These are phyloP conservation scores for Agapornis canus DNA, from an alignment of 2,797 vertebrate genomes.

Conservation along the genomic window DNA sequence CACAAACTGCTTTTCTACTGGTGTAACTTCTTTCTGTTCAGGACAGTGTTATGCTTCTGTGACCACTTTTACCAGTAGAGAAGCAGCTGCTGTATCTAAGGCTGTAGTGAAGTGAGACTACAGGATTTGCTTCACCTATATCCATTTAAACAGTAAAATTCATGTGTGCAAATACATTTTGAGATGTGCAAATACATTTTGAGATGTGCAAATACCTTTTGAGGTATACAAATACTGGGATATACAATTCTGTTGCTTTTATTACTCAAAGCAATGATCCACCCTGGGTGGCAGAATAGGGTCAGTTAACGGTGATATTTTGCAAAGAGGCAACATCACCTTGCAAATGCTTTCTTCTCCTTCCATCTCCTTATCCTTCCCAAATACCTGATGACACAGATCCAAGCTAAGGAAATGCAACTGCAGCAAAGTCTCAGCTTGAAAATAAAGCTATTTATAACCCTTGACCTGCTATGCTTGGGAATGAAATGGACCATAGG, in stretches of 20 bases:
- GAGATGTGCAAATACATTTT: background rate
- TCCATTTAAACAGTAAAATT: background rate
- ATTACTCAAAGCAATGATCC: background rate
- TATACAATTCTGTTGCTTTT: background rate
- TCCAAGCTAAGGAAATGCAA: background rate
- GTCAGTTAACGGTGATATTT: background rate
- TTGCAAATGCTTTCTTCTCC: background rate
- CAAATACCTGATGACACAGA: background rate
- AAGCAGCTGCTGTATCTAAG: background rate
- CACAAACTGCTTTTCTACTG: background rate
- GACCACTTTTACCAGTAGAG: background rate
- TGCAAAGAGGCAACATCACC: background rate
- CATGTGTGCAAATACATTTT: background rate
- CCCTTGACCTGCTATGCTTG: background rate
- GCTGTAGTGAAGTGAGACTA: background rate
- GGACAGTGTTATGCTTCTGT: background rate
- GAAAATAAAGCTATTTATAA: background rate
- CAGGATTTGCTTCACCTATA: background rate
- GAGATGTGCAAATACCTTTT: background rate
- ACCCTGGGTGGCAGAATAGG: rapidly evolving
- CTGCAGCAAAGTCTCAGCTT: background rate
- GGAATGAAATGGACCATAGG: background rate
- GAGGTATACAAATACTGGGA: background rate
- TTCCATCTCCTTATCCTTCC: background rate
- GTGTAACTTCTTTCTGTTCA: background rate